Base-by-base conservation (phyloP, 2,113 vertebrate species). In the Mobula hypostoma region DNA sequence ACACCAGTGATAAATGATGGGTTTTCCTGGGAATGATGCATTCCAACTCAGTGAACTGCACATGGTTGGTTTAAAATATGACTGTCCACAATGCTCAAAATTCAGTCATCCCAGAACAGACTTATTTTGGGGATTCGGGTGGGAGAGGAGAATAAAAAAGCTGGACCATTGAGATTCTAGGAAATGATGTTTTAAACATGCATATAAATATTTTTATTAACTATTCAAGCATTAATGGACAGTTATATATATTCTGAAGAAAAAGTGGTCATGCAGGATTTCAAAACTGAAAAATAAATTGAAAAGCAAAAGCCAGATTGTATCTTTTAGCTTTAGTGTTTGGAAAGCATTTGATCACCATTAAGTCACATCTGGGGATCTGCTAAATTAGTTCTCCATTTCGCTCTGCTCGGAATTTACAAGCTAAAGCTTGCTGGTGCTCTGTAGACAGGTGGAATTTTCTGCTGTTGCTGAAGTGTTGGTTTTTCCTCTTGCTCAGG, bases 401-500 rank as follows among this genome's bases (percentile, higher is more conserved):
- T 66, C 63, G 12, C n/a, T 88, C 61, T n/a, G 14, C 27, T 32
- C 27, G 19, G 29, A 15, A 66, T 63, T n/a, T 15, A 68, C n/a
- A 32, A 90, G 15, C n/a, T 66, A 66, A 66, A 87, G 14, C 85
- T 32, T n/a, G 15, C 7, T 15, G 2, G 29, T 6, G 5, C 27
- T n/a, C 58, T 32, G 15, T 17, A 17, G 82, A n/a, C n/a, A 90
- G 19, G 14, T 90, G 9, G 58, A 66, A 66, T 2, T 70, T 7
- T 14, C 85, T 90, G 61, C 27, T 32, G 2, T 61, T 4, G 29
- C 7, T 93, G 11, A 93, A 74, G 36, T 2, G 4, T 76, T 56
- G n/a, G 8, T 27, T 27, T n/a, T 72, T 83, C 12, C 58, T 40
- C 2, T 80, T 76, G 12, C 94, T 0, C 96, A 99, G 99, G 99